Evolutionary conservation across 2,888 invertebrate genomes (phyloP).

Genomic region (Toxonevra muliebris): DNA sequence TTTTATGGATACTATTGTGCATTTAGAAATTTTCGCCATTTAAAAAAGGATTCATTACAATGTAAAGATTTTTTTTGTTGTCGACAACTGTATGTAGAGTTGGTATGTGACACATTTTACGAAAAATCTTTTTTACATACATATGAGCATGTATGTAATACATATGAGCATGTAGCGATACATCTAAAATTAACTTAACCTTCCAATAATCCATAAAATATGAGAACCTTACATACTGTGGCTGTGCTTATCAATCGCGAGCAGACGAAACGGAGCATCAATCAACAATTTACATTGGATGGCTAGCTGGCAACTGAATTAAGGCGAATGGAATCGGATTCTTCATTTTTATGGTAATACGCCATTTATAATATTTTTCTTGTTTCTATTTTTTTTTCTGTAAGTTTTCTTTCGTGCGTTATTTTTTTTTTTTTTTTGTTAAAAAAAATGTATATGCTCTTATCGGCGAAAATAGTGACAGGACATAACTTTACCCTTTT

Average conservation of each 20-base stretch:
- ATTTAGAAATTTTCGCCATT: too few species aligned
- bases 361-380: slow-evolving; percentile 43
- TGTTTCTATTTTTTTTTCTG: slow-evolving; percentile 18
- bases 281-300: slow-evolving; percentile 60
- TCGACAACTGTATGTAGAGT: too few species aligned
- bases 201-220: slow-evolving; percentile 6
- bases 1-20: too few species aligned
- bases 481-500: slow-evolving; percentile 56
- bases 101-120: too few species aligned
- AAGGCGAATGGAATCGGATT: slow-evolving; percentile 34
- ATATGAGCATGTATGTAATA: not conserved
- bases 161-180: not conserved
- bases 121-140: not conserved
- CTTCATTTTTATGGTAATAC: slow-evolving; percentile 34
- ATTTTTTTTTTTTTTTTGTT: slow-evolving; percentile 15
- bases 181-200: not conserved
- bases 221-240: not conserved
- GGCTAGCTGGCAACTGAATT: slow-evolving; percentile 54
- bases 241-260: slow-evolving; percentile 52
- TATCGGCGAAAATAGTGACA: slow-evolving; percentile 54
- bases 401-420: slow-evolving; percentile 28
- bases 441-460: slow-evolving; percentile 41
- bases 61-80: too few species aligned
- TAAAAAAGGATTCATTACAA: too few species aligned
- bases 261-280: slow-evolving; percentile 58